Percentiles rank a stretch among this genome's conserved stretches.
phyloP scores from a whole-genome alignment of 2,888 invertebrate species.

The Gastrophysa polygoni region DNA sequence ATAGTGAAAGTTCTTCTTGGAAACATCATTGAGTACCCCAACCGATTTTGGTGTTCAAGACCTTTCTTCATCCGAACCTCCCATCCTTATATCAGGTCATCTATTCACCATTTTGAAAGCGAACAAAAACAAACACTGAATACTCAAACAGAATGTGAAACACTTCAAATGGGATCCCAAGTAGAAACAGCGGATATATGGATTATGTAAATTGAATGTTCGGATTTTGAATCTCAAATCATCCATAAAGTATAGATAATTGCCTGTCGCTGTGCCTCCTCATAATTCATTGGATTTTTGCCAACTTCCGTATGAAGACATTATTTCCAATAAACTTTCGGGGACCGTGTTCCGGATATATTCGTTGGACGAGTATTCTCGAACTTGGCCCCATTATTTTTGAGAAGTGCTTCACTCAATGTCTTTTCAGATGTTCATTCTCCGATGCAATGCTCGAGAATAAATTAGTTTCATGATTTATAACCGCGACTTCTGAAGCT shows the following conservation, averaged over 20 bases:
- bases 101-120: background rate
- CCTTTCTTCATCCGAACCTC: background rate
- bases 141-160: background rate
- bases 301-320: conserved; percentile 24
- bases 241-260: conserved; percentile 7
- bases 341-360: background rate
- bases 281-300: conserved; percentile 9
- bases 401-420: too few species aligned
- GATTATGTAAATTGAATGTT: conserved; percentile 1
- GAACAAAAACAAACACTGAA: background rate
- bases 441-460: too few species aligned
- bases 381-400: too few species aligned
- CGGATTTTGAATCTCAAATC: conserved; percentile 8
- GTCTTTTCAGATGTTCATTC: too few species aligned
- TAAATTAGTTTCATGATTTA: too few species aligned
- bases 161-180: background rate
- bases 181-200: background rate
- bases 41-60: too few species aligned
- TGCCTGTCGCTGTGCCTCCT: conserved; percentile 2
- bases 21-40: too few species aligned
- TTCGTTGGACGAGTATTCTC: background rate
- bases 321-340: conserved; percentile 23
- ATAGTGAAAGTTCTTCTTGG: too few species aligned
- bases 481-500: too few species aligned
- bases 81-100: background rate